These are phyloP conservation scores for Philaethria dido DNA, from an alignment of 2,888 invertebrate genomes.

Conservation along the genomic window DNA sequence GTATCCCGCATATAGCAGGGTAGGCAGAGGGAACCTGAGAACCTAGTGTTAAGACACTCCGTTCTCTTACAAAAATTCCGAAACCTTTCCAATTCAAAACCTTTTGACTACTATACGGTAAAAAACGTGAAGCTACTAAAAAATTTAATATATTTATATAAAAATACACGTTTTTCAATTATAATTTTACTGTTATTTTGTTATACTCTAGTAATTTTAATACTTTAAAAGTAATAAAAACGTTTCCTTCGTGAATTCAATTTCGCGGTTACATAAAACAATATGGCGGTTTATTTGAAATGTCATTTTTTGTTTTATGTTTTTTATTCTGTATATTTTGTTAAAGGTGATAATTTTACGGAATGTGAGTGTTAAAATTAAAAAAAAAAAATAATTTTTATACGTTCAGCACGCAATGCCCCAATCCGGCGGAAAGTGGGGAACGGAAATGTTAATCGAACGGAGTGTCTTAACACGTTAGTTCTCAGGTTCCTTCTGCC, in stretches of 20 bases:
- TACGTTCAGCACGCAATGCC: background rate
- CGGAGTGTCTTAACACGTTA: too few relatives aligned
- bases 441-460: too few relatives aligned
- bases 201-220: slow-evolving; percentile 40
- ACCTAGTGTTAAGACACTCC: too few relatives aligned
- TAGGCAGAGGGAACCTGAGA: too few relatives aligned
- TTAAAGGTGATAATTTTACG: slow-evolving; percentile 13
- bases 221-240: slow-evolving; percentile 29
- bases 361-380: slow-evolving; percentile 15
- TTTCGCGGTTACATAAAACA: slow-evolving; percentile 16
- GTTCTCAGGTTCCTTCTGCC: too few relatives aligned
- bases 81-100: too few relatives aligned
- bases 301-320: background rate
- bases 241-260: slow-evolving; percentile 1
- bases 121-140: too few relatives aligned
- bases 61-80: too few relatives aligned
- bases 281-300: slow-evolving; percentile 20
- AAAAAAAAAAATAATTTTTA: background rate
- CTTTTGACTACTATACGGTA: too few relatives aligned
- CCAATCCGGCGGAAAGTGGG: too few relatives aligned
- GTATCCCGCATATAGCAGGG: too few relatives aligned
- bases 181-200: slow-evolving; percentile 25
- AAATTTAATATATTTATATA: too few relatives aligned
- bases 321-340: background rate
- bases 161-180: slow-evolving; percentile 10